Percentiles rank a stretch among this genome's conserved stretches.
These are phyloP conservation scores for Chymomyza caudatula DNA, from an alignment of 2,888 invertebrate genomes.

Conservation along the genomic window DNA sequence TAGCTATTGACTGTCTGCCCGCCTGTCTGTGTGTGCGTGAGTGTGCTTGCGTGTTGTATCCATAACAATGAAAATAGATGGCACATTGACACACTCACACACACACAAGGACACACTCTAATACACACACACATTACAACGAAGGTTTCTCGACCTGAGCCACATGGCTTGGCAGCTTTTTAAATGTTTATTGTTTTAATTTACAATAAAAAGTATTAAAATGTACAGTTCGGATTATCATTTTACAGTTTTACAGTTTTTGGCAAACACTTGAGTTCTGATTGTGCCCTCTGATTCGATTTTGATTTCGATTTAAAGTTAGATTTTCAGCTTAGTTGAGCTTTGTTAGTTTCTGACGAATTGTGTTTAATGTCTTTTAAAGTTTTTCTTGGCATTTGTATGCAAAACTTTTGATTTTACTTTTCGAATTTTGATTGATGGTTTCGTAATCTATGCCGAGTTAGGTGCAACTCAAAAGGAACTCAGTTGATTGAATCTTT, in stretches of 20 bases:
- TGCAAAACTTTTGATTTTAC: not conserved
- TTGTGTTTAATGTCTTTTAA: not conserved
- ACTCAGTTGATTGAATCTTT: not conserved
- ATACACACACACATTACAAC: not conserved
- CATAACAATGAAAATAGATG: slow-evolving; percentile 69
- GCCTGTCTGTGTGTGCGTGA: slow-evolving; percentile 35
- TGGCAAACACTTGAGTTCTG: slow-evolving; percentile 42
- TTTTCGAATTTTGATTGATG: not conserved
- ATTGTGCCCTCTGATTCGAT: slow-evolving; percentile 20
- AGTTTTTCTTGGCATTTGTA: not conserved
- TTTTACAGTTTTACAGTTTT: slow-evolving; percentile 54
- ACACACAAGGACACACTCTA: not conserved
- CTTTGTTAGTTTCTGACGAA: not conserved
- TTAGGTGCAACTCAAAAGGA: not conserved
- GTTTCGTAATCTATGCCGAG: not conserved
- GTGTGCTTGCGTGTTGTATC: slow-evolving; percentile 6
- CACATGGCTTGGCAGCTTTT: slow-evolving; percentile 23
- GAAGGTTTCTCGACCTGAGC: not conserved
- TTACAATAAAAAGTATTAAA: slow-evolving; percentile 66
- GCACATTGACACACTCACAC: slow-evolving; percentile 47
- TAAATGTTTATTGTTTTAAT: slow-evolving; percentile 68
- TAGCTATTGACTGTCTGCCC: slow-evolving; percentile 14
- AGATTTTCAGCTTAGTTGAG: no score
- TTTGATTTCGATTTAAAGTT: slow-evolving; percentile 5
- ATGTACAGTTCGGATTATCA: slow-evolving; percentile 62